Base-by-base conservation (phyloP, 2,888 invertebrate species). In the Luperina testacea region DNA sequence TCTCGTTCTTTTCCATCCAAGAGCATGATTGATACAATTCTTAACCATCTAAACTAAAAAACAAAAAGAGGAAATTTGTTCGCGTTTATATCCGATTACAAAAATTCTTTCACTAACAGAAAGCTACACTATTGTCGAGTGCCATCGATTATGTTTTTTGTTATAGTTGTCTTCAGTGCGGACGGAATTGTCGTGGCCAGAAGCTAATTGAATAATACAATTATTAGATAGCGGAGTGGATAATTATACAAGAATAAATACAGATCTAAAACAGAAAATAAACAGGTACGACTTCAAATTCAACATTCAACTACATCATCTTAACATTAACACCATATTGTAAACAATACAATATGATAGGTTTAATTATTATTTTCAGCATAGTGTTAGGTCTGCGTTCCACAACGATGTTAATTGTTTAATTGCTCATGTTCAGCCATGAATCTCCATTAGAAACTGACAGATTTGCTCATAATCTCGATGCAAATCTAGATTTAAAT, bases 381-480 rank as follows among this genome's bases (percentile, higher is more conserved):
- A 8, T 20, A 38, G 24, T 53, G 20, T 61, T 42, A 61, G 20
- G 42, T 59, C 27, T 27, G 11, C 6, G 11, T 64, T n/a, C 7
- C 11, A 73, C n/a, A 75, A 48, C 3, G 7, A 51, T 38, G 2
- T 57, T 38, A 32, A 59, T 65, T 65, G 7, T 75, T 38, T 65
- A n/a, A 75, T 65, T 75, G 15, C n/a, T 64, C 15, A 8, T 45
- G 17, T 38, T 53, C 59, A 51, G 15, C 38, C 7, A 69, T 79
- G n/a, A 69, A 77, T 80, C 61, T 77, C 6, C 9, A 64, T 78
- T 48, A 57, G 20, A 17, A 78, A 51, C 63, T 64, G 78, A 70
- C 83, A 80, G 32, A 51, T 64, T 69, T 61, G 0, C 38, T 64
- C 15, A 27, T 42, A 78, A 78, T 80, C 78, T 64, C 13, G 24